These are phyloP conservation scores for Cotesia congregata DNA, from an alignment of 2,888 invertebrate genomes.

Conservation along the genomic window DNA sequence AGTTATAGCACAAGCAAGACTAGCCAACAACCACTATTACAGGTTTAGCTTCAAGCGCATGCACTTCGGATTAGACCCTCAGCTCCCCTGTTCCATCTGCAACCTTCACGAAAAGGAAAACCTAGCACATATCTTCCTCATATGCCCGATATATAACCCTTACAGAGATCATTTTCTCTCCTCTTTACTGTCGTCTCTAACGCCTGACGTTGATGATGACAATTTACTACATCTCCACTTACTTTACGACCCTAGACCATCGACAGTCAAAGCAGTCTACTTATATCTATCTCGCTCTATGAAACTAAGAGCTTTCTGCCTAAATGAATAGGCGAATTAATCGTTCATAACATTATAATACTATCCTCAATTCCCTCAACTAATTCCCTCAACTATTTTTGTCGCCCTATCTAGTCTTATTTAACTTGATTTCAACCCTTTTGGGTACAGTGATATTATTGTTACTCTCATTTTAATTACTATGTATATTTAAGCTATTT, in stretches of 20 bases:
- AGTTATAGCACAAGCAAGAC: not conserved
- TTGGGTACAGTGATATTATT: too few species aligned
- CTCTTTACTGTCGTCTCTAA: not conserved
- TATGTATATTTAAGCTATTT: too few species aligned
- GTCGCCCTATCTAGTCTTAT: too few species aligned
- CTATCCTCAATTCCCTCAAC: too few species aligned
- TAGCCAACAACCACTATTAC: not conserved
- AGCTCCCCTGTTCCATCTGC: constrained; percentile 5
- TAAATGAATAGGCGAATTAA: not conserved
- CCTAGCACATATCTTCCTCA: not conserved
- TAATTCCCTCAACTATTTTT: too few species aligned
- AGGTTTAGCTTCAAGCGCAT: not conserved
- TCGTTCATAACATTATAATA: not conserved
- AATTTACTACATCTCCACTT: not conserved
- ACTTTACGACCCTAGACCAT: not conserved
- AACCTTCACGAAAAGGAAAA: not conserved
- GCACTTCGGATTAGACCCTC: not conserved
- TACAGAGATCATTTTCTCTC: not conserved
- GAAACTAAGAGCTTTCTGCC: constrained; percentile 6
- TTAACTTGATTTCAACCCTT: too few species aligned
- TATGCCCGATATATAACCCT: not conserved
- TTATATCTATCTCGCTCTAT: not conserved
- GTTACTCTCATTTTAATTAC: too few species aligned
- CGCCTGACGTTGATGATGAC: not conserved
- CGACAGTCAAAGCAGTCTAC: not conserved